Conservation (phyloP, 2,113 vertebrate species). For the Ramphastos sulfuratus region DNA sequence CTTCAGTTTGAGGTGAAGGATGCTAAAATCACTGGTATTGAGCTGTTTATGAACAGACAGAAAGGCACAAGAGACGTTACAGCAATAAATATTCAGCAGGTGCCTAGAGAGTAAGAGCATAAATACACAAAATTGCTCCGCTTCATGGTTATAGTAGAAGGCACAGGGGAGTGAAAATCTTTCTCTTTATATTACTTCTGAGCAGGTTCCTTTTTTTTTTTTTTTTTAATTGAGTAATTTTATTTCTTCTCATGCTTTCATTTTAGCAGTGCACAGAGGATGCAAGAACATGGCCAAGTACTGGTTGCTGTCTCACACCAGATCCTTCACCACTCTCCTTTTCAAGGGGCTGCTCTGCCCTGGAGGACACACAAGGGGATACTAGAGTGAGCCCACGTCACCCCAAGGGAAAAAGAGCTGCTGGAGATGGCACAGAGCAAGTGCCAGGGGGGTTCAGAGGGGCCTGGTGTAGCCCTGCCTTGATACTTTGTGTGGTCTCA, state of each 20-base stretch:
- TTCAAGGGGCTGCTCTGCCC: not conserved
- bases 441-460: not conserved
- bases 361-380: not conserved
- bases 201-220: not conserved
- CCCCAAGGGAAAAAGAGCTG: not conserved
- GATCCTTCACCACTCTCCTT: fast-evolving
- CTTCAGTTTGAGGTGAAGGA: not conserved
- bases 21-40: not conserved
- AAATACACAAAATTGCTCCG: not conserved
- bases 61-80: not conserved
- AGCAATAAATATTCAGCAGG: conserved; percentile 28
- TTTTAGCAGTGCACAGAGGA: not conserved
- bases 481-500: not conserved
- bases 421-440: fast-evolving
- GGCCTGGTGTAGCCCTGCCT: fast-evolving
- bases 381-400: not conserved
- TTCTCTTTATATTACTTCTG: not conserved
- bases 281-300: not conserved
- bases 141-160: not conserved
- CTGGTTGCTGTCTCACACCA: not conserved
- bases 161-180: not conserved
- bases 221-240: not conserved
- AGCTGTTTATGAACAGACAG: conserved; percentile 2
- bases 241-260: not conserved
- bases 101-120: not conserved